Percentiles rank a stretch among this genome's conserved stretches.
Evolutionary conservation across 2,888 invertebrate genomes (phyloP).

Genomic region (Habrosyne pyritoides): DNA sequence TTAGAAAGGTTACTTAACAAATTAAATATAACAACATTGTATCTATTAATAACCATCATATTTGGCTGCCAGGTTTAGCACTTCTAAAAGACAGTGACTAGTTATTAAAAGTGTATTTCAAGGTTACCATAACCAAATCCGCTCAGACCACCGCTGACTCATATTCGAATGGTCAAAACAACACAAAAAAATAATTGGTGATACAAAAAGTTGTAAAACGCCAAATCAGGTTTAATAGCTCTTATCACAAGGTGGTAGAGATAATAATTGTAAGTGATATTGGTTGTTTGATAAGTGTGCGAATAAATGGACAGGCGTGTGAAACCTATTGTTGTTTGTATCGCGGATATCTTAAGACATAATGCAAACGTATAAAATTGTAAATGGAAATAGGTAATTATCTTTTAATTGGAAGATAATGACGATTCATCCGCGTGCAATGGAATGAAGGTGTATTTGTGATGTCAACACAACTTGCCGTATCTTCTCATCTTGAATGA

Average conservation of each 20-base stretch:
- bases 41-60: no score
- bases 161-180: constrained; percentile 31
- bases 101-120: neutral
- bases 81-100: neutral
- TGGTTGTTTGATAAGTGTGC: constrained; percentile 49
- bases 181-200: constrained; percentile 25
- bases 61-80: neutral
- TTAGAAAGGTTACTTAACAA: no score
- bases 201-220: constrained; percentile 15
- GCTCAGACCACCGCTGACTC: constrained; percentile 24
- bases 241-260: constrained; percentile 32
- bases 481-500: neutral
- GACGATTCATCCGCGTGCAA: neutral
- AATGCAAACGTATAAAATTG: constrained; percentile 8
- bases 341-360: constrained; percentile 15
- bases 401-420: neutral
- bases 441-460: neutral
- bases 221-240: constrained; percentile 27
- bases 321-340: constrained; percentile 39
- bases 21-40: neutral
- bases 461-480: neutral
- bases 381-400: neutral
- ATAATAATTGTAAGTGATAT: constrained; percentile 18
- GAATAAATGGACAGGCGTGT: constrained; percentile 52
- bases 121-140: constrained; percentile 1